Evolutionary conservation across 2,888 invertebrate species (phyloP).

Genomic region (Amphimallon solstitiale): DNA sequence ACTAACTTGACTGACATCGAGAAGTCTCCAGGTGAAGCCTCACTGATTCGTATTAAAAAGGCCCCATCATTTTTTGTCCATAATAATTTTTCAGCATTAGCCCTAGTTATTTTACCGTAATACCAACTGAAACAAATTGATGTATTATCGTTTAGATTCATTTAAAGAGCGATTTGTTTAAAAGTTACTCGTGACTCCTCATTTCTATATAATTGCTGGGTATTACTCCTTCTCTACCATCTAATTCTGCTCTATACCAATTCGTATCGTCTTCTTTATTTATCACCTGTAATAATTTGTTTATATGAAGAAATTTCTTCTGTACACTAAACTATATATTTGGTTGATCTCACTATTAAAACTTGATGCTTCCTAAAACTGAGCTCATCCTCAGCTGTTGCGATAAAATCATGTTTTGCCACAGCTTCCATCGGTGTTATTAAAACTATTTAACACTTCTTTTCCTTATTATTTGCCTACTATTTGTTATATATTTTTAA

Average conservation of each 20-base stretch:
- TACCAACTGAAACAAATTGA: constrained; percentile 83
- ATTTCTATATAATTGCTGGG: constrained; percentile 99
- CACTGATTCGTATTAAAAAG: constrained; percentile 98
- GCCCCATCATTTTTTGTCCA: constrained; percentile 97
- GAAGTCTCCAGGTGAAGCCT: constrained; percentile 99
- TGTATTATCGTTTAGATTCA: no score
- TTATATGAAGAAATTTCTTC: background rate
- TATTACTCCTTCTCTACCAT: constrained; percentile 97
- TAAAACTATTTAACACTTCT: constrained; percentile 30
- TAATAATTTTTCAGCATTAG: constrained; percentile 95
- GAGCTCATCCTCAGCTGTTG: constrained; percentile 98
- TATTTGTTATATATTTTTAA: constrained; percentile 1
- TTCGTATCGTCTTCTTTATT: constrained; percentile 99
- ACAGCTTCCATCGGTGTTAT: constrained; percentile 95
- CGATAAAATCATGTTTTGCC: constrained; percentile 99
- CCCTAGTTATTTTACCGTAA: constrained; percentile 96
- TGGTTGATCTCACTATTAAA: constrained; percentile 82
- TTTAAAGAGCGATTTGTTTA: background rate
- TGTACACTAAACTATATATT: background rate
- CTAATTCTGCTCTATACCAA: constrained; percentile 99
- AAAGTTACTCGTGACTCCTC: constrained; percentile 91
- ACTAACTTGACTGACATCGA: constrained; percentile 98
- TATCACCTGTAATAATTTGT: constrained; percentile 79
- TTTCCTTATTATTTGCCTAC: constrained; percentile 1
- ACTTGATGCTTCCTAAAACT: constrained; percentile 96